These are phyloP conservation scores for Porites cylindrica DNA, from an alignment of 92 coral and sea anemone species.

Conservation along the genomic window DNA sequence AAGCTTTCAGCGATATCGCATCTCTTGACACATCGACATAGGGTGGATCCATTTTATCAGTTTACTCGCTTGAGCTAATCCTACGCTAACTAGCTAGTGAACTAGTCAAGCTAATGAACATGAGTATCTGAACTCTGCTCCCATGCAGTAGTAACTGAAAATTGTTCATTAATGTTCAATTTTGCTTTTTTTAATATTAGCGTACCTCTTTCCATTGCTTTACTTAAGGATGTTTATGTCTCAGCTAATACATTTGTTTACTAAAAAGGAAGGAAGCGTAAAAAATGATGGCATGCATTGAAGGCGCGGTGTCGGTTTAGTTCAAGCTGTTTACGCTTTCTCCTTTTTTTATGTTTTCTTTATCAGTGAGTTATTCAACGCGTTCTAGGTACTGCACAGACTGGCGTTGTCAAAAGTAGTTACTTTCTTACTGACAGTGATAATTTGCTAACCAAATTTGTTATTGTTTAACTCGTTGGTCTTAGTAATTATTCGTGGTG, in stretches of 20 bases:
- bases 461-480: background rate
- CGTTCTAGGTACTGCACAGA: too few species aligned
- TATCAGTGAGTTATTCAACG: too few species aligned
- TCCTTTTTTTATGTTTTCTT: too few species aligned
- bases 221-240: background rate
- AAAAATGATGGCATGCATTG: background rate
- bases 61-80: conserved; percentile 39
- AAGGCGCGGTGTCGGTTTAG: conserved; percentile 6
- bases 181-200: too few species aligned
- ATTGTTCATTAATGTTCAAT: too few species aligned
- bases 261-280: conserved; percentile 12
- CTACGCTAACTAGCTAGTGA: conserved; percentile 57
- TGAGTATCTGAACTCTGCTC: background rate
- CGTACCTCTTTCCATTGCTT: background rate
- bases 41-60: conserved; percentile 37
- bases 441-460: background rate
- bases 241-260: background rate
- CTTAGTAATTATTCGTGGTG: background rate
- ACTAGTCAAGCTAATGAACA: conserved; percentile 18
- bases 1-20: conserved; percentile 6
- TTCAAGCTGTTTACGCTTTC: background rate
- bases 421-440: background rate
- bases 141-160: too few species aligned
- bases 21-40: conserved; percentile 22
- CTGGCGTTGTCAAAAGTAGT: too few species aligned